These are phyloP conservation scores for Aphidoletes aphidimyza DNA, from an alignment of 2,888 invertebrate genomes.

Conservation along the genomic window DNA sequence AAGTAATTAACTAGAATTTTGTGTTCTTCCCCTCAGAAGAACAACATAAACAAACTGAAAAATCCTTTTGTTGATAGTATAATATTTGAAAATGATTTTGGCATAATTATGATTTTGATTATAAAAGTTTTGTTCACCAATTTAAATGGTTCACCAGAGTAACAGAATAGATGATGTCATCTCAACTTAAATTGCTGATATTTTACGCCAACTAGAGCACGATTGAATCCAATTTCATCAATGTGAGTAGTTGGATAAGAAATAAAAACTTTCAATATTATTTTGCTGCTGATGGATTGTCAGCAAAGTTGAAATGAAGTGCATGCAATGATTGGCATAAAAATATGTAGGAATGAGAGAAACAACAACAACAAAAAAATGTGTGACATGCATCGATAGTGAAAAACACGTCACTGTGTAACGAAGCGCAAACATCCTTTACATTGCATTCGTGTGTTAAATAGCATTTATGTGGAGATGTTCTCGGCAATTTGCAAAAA, in stretches of 20 bases:
- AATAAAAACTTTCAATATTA: slow-evolving; percentile 4
- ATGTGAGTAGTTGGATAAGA: neutral
- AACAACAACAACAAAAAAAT: neutral
- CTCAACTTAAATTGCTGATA: slow-evolving; percentile 18
- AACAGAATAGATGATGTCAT: neutral
- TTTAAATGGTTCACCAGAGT: neutral
- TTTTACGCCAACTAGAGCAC: neutral
- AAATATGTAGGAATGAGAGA: neutral
- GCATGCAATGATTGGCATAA: neutral
- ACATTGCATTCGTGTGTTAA: neutral
- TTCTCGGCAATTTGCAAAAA: neutral
- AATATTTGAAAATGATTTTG: slow-evolving; percentile 37
- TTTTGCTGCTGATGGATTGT: slow-evolving; percentile 33
- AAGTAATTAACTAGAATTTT: no score
- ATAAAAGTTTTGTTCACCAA: slow-evolving; percentile 37
- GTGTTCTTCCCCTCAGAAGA: neutral
- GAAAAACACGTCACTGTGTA: neutral
- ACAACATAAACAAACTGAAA: neutral
- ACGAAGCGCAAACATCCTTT: no score
- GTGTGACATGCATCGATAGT: neutral
- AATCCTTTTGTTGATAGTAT: neutral
- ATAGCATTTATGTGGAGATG: neutral
- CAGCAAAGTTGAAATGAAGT: neutral
- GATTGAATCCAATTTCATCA: no score
- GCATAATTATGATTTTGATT: slow-evolving; percentile 53